These are phyloP conservation scores for Ondatra zibethicus DNA, from an alignment of 2,113 vertebrate species.

Conservation along the genomic window DNA sequence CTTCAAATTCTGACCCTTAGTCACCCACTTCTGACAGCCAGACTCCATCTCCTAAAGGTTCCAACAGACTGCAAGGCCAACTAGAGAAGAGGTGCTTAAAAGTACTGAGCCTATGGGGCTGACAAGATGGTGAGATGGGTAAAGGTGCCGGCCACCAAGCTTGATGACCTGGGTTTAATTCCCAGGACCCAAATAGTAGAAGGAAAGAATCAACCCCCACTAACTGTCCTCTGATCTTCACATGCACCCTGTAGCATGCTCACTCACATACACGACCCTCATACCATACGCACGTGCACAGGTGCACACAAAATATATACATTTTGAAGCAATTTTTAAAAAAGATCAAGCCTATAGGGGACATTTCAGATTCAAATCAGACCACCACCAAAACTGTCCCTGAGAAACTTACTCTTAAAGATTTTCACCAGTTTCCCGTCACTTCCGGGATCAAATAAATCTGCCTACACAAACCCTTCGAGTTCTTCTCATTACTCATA, in stretches of 20 bases:
- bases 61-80: not conserved
- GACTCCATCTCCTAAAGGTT: not conserved
- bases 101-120: not conserved
- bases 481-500: not conserved
- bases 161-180: not conserved
- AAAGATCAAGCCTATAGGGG: not conserved
- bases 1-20: not conserved
- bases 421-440: not conserved
- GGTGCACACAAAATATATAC: not conserved
- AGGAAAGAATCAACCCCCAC: not conserved
- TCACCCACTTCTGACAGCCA: not conserved
- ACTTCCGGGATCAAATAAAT: not conserved
- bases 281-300: not conserved
- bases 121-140: not conserved
- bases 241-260: accelerated
- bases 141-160: not conserved
- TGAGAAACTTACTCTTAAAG: not conserved
- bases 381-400: not conserved
- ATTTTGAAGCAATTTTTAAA: not conserved
- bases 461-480: not conserved
- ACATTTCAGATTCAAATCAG: not conserved
- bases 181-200: not conserved
- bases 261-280: not conserved
- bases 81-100: not conserved
- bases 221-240: not conserved